Evolutionary conservation across 2,113 vertebrate genomes (phyloP), one percentile per base, ranked within the genome.

Genomic region (Vidua macroura): DNA sequence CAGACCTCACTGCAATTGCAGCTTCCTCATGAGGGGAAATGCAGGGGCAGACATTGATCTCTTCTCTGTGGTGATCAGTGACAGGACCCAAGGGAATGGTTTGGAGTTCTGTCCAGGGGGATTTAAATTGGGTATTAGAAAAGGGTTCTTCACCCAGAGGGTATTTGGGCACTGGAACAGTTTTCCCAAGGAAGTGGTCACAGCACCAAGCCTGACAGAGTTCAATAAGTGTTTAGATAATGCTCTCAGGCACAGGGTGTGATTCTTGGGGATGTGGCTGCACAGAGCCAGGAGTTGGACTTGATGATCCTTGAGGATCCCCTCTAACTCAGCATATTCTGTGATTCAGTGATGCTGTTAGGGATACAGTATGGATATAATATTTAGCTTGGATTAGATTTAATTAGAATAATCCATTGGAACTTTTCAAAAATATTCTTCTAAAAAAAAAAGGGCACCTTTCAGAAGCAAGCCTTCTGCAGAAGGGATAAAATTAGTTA

Each of bases 21-120:
- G 3, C 21, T 76, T 68, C 27, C 20, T 59, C 0, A 0, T 27
- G 22, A 52, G 13, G 21, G 31, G 11, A 3, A 31, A 11, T 2
- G 9, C 4, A 52, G 53, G 31, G 11, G 9, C 53, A 59, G 62
- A 1, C 53, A 37, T 37, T 27, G 44, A 18, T 33, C 37, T 44
- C 7, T 27, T 13, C 31, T 51, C 27, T 52, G 0, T 33, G 25
- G 11, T 31, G 6, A 6, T 1, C 59, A 59, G 14, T 44, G 73
- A 44, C 33, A 59, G 33, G 11, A 22, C 9, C 3, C 0, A 0
- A 60, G 27, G 13, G 17, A 59, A 9, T 33, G 46, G 14, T 27
- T 55, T 60, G 37, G 0, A 21, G 9, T 33, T 52, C 9, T 60
- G 18, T 14, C 37, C 23, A 23, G 33, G 11, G 15, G 35, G 17